Percentiles rank a stretch among this genome's conserved stretches.
Evolutionary conservation across 1,140 invertebrate species (phyloP).

Genomic region (Nixonia krombeini): DNA sequence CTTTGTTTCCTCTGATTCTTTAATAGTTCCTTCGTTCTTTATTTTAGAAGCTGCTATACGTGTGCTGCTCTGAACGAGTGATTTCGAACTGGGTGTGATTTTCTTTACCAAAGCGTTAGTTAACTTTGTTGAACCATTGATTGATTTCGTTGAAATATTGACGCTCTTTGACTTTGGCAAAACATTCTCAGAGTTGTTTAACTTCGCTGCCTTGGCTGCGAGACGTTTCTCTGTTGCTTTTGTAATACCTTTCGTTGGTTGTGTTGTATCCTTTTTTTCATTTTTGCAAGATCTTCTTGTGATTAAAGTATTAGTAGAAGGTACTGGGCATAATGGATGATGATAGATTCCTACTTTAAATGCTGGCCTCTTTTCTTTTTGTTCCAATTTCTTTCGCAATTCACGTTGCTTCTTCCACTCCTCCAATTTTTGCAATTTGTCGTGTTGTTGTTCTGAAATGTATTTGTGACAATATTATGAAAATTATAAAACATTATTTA

Average conservation of each 20-base stretch:
- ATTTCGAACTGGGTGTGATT: too few relatives aligned
- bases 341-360: conserved; percentile 64
- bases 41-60: too few relatives aligned
- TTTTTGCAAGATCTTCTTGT: conserved; percentile 11
- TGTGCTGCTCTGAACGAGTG: too few relatives aligned
- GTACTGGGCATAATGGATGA: conserved; percentile 55
- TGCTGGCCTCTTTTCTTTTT: conserved; percentile 51
- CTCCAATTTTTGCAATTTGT: conserved; percentile 31
- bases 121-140: too few relatives aligned
- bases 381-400: conserved; percentile 43
- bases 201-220: conserved; percentile 40
- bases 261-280: neutral
- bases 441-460: neutral
- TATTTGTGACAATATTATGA: neutral
- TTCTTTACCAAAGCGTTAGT: too few relatives aligned
- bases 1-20: neutral
- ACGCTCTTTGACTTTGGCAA: neutral
- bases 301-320: conserved; percentile 1
- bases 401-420: conserved; percentile 60
- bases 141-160: too few relatives aligned
- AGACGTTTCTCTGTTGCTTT: conserved; percentile 58
- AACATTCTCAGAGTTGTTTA: conserved; percentile 6
- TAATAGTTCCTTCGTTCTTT: neutral
- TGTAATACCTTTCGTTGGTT: neutral
- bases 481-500: neutral